Conservation (phyloP, 2,888 invertebrate genomes). For the Gryllus longicercus region DNA sequence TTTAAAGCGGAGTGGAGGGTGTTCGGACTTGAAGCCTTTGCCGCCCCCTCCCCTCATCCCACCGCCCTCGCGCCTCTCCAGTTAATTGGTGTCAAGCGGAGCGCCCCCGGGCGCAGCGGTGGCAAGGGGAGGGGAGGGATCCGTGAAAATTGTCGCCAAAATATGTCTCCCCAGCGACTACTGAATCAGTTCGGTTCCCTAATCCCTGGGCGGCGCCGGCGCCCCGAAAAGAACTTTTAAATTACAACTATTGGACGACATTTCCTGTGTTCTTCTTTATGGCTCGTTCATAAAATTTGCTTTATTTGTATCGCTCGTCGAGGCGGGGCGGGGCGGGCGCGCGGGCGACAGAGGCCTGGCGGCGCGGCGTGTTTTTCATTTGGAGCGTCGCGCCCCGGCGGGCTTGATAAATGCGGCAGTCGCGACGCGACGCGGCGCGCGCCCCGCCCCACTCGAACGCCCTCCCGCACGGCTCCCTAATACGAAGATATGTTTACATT, state of each 20-base stretch:
- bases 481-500: slow-evolving; percentile 17
- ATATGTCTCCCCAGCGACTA: background rate
- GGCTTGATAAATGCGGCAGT: background rate
- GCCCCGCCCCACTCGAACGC: background rate
- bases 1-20: too few species aligned
- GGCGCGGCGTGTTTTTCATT: slow-evolving; percentile 1
- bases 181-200: slow-evolving; percentile 1
- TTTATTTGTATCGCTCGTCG: background rate
- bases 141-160: background rate
- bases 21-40: too few species aligned
- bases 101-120: too few species aligned
- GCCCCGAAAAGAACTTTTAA: slow-evolving; percentile 6
- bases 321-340: background rate
- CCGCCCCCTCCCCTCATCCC: too few species aligned
- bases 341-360: background rate
- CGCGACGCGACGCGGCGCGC: background rate
- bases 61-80: too few species aligned
- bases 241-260: slow-evolving; percentile 2
- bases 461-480: background rate
- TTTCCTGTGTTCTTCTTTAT: background rate
- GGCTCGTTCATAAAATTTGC: background rate
- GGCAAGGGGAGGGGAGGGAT: background rate
- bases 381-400: background rate
- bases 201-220: background rate
- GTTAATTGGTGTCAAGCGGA: too few species aligned